phyloP scores from a whole-genome alignment of 1,140 invertebrate species.

The Ostrea edulis region DNA sequence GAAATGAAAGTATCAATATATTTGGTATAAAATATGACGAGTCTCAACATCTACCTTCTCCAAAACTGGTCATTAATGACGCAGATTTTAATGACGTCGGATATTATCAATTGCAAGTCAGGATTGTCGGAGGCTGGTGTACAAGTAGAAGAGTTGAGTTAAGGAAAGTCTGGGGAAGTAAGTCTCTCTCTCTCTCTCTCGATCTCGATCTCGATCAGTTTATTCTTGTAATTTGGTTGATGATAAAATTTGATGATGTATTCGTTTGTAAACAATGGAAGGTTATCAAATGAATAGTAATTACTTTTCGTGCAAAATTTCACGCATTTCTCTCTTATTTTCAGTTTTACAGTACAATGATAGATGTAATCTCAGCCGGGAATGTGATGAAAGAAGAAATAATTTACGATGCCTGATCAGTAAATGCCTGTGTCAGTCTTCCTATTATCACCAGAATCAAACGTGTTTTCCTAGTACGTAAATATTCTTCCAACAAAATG shows the following conservation, averaged over 20 bases:
- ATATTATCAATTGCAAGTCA: not conserved
- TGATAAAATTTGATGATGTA: too few species aligned
- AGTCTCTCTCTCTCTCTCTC: not conserved
- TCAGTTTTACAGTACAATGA: not conserved
- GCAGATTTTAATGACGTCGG: not conserved
- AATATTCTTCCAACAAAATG: too few species aligned
- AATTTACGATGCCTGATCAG: not conserved
- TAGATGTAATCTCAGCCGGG: not conserved
- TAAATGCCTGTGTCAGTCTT: not conserved
- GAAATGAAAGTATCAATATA: not conserved
- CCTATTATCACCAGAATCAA: not conserved
- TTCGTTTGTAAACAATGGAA: too few species aligned
- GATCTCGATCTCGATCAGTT: too few species aligned
- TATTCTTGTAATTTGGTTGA: too few species aligned
- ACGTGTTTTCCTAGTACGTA: not conserved
- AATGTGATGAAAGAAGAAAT: conserved; percentile 30
- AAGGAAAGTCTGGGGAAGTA: not conserved
- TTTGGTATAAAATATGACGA: not conserved
- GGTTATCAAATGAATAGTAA: not conserved
- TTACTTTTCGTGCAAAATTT: not conserved
- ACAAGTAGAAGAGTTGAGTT: not conserved
- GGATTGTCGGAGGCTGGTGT: not conserved
- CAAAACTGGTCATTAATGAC: not conserved
- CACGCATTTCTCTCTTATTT: not conserved
- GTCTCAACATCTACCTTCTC: not conserved